Conservation (phyloP, 2,888 invertebrate species). For the Epirrhoe tristata region DNA sequence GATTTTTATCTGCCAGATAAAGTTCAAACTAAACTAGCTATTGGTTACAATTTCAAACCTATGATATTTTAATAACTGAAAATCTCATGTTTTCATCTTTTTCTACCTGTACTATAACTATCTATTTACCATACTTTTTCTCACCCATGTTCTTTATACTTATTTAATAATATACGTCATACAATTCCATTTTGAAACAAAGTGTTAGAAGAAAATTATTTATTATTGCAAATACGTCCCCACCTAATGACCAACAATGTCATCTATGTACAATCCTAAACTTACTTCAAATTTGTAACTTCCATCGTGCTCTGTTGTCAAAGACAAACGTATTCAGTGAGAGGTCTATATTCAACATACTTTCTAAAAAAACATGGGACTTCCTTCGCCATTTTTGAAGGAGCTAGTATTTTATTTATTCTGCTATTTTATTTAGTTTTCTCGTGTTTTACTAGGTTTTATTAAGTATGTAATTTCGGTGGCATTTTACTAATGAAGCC, state of each 20-base stretch:
- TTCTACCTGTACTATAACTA: too few species aligned
- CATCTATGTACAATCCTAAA: slow-evolving; percentile 65
- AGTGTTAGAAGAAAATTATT: slow-evolving; percentile 43
- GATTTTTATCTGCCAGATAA: not conserved
- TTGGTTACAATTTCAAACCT: too few species aligned
- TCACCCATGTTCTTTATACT: not conserved
- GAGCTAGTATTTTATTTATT: too few species aligned
- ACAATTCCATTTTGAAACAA: not conserved
- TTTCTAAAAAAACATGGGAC: slow-evolving; percentile 1
- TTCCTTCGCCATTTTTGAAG: too few species aligned
- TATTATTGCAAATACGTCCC: slow-evolving; percentile 81
- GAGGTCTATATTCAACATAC: slow-evolving; percentile 52
- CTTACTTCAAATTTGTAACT: slow-evolving; percentile 82
- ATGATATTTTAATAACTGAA: not conserved
- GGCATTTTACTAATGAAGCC: too few species aligned
- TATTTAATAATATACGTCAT: not conserved
- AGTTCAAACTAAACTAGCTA: too few species aligned
- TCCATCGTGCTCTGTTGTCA: slow-evolving; percentile 83
- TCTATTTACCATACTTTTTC: not conserved
- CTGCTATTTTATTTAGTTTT: too few species aligned
- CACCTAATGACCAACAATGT: slow-evolving; percentile 66
- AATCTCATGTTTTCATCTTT: not conserved
- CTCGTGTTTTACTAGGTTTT: too few species aligned
- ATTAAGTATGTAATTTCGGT: too few species aligned
- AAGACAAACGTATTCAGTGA: slow-evolving; percentile 61